Base-by-base conservation (phyloP, 2,888 invertebrate genomes). In the Hemithea aestivaria region DNA sequence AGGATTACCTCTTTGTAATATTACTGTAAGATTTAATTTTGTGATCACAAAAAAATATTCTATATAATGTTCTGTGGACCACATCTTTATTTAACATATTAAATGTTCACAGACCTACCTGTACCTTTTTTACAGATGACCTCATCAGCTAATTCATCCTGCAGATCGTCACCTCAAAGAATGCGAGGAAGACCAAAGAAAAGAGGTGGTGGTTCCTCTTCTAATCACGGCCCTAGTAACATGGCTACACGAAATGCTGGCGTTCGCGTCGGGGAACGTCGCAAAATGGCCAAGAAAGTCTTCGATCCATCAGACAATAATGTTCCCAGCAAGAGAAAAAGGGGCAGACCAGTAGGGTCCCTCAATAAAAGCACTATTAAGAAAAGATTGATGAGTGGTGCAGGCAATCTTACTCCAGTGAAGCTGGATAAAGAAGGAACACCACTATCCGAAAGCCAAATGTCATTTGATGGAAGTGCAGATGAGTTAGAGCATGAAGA, bases 251-350 rank as follows among this genome's bases (percentile, higher is more conserved):
- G 79, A 31, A 80, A 70, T 59, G 71, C 81, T 3, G 82, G 66
- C 8, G 82, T 90, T 5, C 78, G 90, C 21, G 89, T 90, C 10
- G 90, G 90, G 6, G 90, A 90, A 55, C 73, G 90, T 47, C 76
- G 90, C 35, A 90, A 93, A 91, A 91, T 94, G 87, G 94, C 94
- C 0, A 94, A 94, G 65, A 93, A 93, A 67, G 94, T 95, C 0
- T 95, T 95, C 66, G 95, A 95, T 75, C 95, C 95, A 1, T 95
- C 95, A 0, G 94, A 95, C 59, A 93, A 92, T 52, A 93, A 94
- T 73, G 79, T 93, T 22, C 94, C 94, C 6, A 89, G 89, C 53
- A 90, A 91, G 62, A 81, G 92, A 27, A 92, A 92, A 73, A 81
- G 93, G 41, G 93, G 93, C 1, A 87, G 92, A 29, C 91, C 92